Evolutionary conservation across 2,888 invertebrate genomes (phyloP), one percentile per base, ranked within the genome.

Genomic region (Pegoplata infirma): DNA sequence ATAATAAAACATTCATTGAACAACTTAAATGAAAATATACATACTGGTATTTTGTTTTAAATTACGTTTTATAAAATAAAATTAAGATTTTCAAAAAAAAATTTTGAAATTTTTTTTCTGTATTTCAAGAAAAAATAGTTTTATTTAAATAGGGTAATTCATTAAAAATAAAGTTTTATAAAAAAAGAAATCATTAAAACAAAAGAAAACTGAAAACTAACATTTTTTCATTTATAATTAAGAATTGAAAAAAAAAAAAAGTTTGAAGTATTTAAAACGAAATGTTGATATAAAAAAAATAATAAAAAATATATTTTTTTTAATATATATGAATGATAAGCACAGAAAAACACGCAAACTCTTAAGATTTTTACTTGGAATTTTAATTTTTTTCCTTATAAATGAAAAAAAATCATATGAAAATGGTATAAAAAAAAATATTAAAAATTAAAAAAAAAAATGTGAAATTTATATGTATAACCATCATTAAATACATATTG

Each of bases 271-370:
- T 75, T 55, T n/a, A n/a, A 68, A 40, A 75, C 47, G 28, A 55
- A 75, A 68, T 63, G 47, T n/a, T 44, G 51, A 25, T 58, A n/a
- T 14, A 51, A 55, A 49, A 66, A 71, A 61, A 47, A 47, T 14
- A 53, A 67, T 64, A 59, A 61, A 78, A 73, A 78, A 66, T 69
- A 44, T 69, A 66, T 68, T 68, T 47, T 12, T 55, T 28, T 32
- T 16, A 21, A 44, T 69, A 36, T n/a, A n/a, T n/a, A n/a, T n/a
- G n/a, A n/a, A n/a, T 59, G 46, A 44, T 75, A 75, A 75, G 79
- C 71, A 72, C 67, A 63, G 56, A 49, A 16, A 66, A 79, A 67
- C 79, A 79, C 79, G 79, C 79, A 75, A 79, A 79, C 75, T 61
- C 71, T 75, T 67, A 71, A 75, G 71, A 71, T 66, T 74, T 73